Evolutionary conservation across 1,140 invertebrate genomes (phyloP), one percentile per base, ranked within the genome.

Genomic region (Listronotus bonariensis): DNA sequence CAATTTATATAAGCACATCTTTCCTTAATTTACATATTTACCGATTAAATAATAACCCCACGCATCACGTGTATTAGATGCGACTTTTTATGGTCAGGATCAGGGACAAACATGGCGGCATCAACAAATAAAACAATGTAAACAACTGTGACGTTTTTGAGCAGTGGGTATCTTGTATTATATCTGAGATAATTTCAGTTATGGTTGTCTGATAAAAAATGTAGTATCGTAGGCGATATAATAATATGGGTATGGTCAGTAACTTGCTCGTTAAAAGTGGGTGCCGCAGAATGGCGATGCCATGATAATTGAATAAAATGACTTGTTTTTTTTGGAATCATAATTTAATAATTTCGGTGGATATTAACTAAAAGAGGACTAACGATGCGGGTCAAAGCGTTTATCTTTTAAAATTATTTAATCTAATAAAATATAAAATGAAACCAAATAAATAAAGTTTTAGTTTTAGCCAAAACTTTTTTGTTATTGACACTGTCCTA

Each of bases 171-270:
- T 36, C 32, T 5, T 3, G 3, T 15, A 45, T 17, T 45, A 45
- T 15, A 45, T 14, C 18, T 20, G 20, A 17, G 11, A 14, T 31
- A 32, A 31, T 51, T 51, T 53, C 3, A 38, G 20, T 57, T 45
- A 57, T 57, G 26, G 20, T n/a, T 58, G 14, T 14, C 26, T 58
- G 55, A 46, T 46, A 15, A 20, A 20, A 58, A 58, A 60, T 60
- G 6, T 20, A 8, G 45, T 41, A 10, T 42, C 15, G 59, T 62
- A 45, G 59, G 59, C 40, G 59, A 14, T 18, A 20, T 53, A 62
- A 62, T 62, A 62, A 62, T 53, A 62, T 62, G 59, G 59, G 59
- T 62, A 62, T 54, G 59, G 59, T 62, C 59, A 62, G 51, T 62
- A 62, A 62, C 53, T 53, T 62, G 17, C 9, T 53, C 11, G 49